phyloP scores from a whole-genome alignment of 1,140 invertebrate genomes.

The Semibalanus balanoides region DNA sequence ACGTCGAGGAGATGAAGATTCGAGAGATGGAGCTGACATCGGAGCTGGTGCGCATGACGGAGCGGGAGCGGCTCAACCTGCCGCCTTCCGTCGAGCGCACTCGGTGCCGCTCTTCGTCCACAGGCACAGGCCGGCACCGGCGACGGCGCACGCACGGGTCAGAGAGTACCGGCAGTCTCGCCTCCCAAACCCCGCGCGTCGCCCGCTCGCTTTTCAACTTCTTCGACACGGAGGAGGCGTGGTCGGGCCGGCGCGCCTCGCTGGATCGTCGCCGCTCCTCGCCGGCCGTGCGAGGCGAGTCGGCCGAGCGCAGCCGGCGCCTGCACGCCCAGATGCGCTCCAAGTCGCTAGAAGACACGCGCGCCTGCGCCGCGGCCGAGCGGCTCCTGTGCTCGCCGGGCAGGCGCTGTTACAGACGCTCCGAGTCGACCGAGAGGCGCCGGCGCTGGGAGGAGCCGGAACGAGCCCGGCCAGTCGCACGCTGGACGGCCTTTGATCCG shows the following conservation, averaged over 20 bases:
- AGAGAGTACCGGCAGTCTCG: not conserved
- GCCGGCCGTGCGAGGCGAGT: not conserved
- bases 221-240: not conserved
- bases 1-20: not conserved
- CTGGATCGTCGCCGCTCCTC: not conserved
- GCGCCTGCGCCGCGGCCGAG: not conserved
- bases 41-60: not conserved
- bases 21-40: not conserved
- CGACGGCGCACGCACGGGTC: not conserved
- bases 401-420: not conserved
- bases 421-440: not conserved
- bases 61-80: not conserved
- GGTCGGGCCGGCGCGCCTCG: not conserved
- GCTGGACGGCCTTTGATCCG: not conserved
- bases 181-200: not conserved
- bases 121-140: too few species aligned
- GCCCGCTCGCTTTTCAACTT: not conserved
- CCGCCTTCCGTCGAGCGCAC: not conserved
- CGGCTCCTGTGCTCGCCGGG: not conserved
- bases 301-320: not conserved
- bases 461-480: too few species aligned
- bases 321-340: not conserved
- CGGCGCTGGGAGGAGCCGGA: not conserved
- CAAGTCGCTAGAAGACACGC: not conserved
- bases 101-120: not conserved